Evolutionary conservation across 2,113 vertebrate species (phyloP).

Genomic region (Stegastes partitus): DNA sequence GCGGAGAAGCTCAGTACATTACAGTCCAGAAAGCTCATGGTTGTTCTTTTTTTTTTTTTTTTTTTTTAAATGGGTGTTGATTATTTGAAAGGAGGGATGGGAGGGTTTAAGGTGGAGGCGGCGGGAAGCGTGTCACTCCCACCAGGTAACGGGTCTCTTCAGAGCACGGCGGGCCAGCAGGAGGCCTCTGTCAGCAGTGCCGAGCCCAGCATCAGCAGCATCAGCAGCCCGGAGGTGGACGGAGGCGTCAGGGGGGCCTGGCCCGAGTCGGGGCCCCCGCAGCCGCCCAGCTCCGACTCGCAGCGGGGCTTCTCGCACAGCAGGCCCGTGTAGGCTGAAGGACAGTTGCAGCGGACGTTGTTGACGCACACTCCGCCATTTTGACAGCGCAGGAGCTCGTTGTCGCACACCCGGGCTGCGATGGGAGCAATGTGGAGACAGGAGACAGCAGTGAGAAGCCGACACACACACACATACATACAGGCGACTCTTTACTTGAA

Average conservation of each 20-base stretch:
- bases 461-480: background rate
- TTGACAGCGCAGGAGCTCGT: constrained; percentile 95
- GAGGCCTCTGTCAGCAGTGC: constrained; percentile 76
- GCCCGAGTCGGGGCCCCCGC: constrained; percentile 80
- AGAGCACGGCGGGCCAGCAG: constrained; percentile 70
- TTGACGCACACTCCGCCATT: constrained; percentile 94
- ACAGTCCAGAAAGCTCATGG: constrained; percentile 77
- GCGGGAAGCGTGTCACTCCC: constrained; percentile 40
- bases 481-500: constrained; percentile 50
- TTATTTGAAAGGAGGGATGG: constrained; percentile 57
- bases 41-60: constrained; percentile 52
- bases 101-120: constrained; percentile 41
- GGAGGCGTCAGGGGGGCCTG: constrained; percentile 47
- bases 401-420: constrained; percentile 96
- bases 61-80: constrained; percentile 53
- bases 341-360: constrained; percentile 92
- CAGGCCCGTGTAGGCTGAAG: constrained; percentile 89
- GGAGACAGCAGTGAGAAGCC: constrained; percentile 52
- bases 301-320: constrained; percentile 93
- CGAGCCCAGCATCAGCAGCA: constrained; percentile 76
- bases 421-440: constrained; percentile 47
- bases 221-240: constrained; percentile 44
- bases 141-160: constrained; percentile 57
- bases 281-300: constrained; percentile 88
- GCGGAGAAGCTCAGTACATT: constrained; percentile 70